Evolutionary conservation across 2,888 invertebrate species (phyloP).

Genomic region (Melanostoma scalare): DNA sequence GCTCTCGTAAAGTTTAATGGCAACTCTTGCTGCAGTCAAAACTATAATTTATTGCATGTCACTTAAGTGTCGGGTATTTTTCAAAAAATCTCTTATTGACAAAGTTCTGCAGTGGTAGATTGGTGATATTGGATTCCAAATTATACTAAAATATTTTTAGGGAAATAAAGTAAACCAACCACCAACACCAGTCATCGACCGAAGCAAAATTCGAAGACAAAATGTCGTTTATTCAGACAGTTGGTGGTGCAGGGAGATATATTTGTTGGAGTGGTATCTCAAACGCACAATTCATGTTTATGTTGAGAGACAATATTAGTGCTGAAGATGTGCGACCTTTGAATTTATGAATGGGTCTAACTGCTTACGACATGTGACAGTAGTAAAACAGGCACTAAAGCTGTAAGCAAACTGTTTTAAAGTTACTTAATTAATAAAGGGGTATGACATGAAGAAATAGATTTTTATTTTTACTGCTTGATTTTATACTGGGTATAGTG

Average conservation of each 20-base stretch:
- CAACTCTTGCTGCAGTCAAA: constrained; percentile 22
- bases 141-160: constrained; percentile 43
- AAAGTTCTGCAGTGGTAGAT: constrained; percentile 33
- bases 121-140: constrained; percentile 53
- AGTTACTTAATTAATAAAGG: constrained; percentile 60
- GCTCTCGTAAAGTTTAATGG: neutral
- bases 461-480: too few relatives aligned
- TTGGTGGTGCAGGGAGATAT: constrained; percentile 23
- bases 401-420: constrained; percentile 45
- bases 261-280: constrained; percentile 34
- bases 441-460: neutral
- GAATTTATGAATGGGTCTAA: constrained; percentile 37
- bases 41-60: constrained; percentile 64
- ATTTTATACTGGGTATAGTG: too few relatives aligned
- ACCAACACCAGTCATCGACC: neutral
- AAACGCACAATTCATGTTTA: constrained; percentile 54
- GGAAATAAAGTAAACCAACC: constrained; percentile 32
- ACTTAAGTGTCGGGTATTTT: constrained; percentile 32
- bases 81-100: constrained; percentile 35
- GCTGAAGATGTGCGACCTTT: constrained; percentile 47
- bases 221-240: neutral
- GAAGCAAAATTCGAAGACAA: neutral
- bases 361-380: constrained; percentile 45
- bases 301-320: constrained; percentile 47
- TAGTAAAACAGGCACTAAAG: constrained; percentile 48